Evolutionary conservation across 2,113 vertebrate genomes (phyloP), one percentile per base, ranked within the genome.

Genomic region (Galbula dea): DNA sequence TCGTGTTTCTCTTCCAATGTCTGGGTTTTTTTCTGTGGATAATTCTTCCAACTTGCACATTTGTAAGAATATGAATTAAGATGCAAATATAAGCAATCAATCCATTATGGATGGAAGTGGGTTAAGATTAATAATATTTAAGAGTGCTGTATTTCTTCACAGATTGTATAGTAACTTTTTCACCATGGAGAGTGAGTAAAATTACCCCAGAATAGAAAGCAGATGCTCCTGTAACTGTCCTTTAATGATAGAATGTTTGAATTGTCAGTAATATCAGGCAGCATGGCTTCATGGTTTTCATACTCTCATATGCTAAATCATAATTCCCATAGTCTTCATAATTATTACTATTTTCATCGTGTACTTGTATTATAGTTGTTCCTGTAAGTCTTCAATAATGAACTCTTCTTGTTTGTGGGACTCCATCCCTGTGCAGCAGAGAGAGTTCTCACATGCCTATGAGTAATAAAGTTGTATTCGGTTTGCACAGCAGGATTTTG

Each of bases 401-500:
- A 58, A 32, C 5, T 34, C 11, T n/a, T 37, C 21, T 54, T 67
- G 4, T 21, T 30, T 63, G 11, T 39, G 21, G 29, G 23, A 49
- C 6, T 7, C 5, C n/a, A 39, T 22, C 9, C 8, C 5, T 4
- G 20, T 22, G 39, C 12, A 49, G 15, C 16, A 55, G 34, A 39
- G 17, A 11, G 10, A 34, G 15, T 11, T 13, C 11, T 3, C 18
- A n/a, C 4, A 4, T 2, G 3, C 23, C 4, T 67, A 21, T 15
- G 37, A 58, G 14, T 14, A 59, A 27, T 22, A 10, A 4, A 1
- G 1, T 4, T 24, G 36, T 11, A 2, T 3, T 24, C 8, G 4
- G 9, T 45, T 69, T 39, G 7, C 3, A 1, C 20, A 23, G 8
- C 3, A 66, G 43, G 22, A 21, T 41, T 57, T 65, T 24, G 4